These are phyloP conservation scores for Helicoverpa armigera DNA, from an alignment of 1,140 invertebrate genomes.

Conservation along the genomic window DNA sequence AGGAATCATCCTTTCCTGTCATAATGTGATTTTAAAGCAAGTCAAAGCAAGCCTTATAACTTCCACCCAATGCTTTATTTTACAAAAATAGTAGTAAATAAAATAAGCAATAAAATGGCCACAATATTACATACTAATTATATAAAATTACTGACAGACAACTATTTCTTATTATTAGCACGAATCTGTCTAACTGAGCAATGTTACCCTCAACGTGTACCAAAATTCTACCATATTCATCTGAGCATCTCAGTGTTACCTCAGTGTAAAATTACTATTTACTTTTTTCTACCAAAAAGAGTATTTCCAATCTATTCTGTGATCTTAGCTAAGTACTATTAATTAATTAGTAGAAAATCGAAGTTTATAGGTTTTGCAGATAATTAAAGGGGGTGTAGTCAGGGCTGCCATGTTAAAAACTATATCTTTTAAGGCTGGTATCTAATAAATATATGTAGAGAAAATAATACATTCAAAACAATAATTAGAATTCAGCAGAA, in stretches of 20 bases:
- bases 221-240: constrained; percentile 55
- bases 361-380: constrained; percentile 36
- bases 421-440: not conserved
- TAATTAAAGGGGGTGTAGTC: constrained; percentile 51
- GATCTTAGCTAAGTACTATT: constrained; percentile 48
- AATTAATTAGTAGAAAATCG: constrained; percentile 31
- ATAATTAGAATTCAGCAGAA: too few relatives aligned
- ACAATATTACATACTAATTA: constrained; percentile 39
- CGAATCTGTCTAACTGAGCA: constrained; percentile 53
- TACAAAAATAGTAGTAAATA: not conserved
- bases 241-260: constrained; percentile 54
- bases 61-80: not conserved
- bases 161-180: constrained; percentile 48
- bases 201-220: constrained; percentile 46
- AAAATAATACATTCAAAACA: not conserved
- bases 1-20: too few relatives aligned
- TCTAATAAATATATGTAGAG: not conserved
- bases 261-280: constrained; percentile 51
- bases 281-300: constrained; percentile 44
- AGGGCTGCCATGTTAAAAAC: constrained; percentile 60
- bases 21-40: too few relatives aligned
- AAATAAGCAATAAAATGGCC: constrained; percentile 18
- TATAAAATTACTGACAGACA: constrained; percentile 37
- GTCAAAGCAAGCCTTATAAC: not conserved
- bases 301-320: constrained; percentile 42